A percentile compares a stretch with the other conserved stretches of the same genome.
Conservation (phyloP, 2,113 vertebrate genomes). For the Ophthalmolycus amberensis region DNA sequence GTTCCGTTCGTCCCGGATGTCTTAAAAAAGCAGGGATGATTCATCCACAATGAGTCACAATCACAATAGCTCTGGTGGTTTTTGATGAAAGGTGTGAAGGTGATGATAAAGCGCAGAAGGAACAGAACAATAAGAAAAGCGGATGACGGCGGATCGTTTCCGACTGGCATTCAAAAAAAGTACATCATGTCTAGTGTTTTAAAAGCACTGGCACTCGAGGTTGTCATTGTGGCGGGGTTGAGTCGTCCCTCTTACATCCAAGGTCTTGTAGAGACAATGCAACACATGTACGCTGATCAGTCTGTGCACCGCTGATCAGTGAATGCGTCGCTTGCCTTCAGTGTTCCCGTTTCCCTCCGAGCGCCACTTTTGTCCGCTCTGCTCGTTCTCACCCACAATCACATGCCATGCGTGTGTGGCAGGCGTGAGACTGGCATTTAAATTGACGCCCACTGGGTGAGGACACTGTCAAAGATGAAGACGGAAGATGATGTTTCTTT, state of each 20-base stretch:
- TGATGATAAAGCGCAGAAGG: constrained; percentile 42
- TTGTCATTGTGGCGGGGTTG: constrained; percentile 24
- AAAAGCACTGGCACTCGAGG: constrained; percentile 77
- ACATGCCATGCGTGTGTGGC: constrained; percentile 72
- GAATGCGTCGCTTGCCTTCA: constrained; percentile 49
- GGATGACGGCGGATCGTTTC: constrained; percentile 27
- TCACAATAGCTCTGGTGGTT: constrained; percentile 59
- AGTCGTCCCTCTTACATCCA: constrained; percentile 21
- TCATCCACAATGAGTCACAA: constrained; percentile 55
- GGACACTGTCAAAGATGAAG: constrained; percentile 83
- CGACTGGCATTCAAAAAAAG: constrained; percentile 46
- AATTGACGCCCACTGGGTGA: constrained; percentile 79
- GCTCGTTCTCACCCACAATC: constrained; percentile 13
- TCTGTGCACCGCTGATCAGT: constrained; percentile 37
- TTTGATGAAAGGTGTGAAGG: constrained; percentile 42
- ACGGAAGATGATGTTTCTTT: constrained; percentile 79
- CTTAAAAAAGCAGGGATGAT: constrained; percentile 59
- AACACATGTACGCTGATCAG: constrained; percentile 14
- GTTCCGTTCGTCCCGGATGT: constrained; percentile 35
- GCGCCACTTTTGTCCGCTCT: constrained; percentile 33
- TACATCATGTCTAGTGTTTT: constrained; percentile 59
- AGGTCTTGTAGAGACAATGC: constrained; percentile 30
- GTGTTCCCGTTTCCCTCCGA: constrained; percentile 26
- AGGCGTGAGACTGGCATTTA: constrained; percentile 73
- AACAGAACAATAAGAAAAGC: constrained; percentile 36